Percentiles rank a stretch among this genome's conserved stretches.
Evolutionary conservation across 1,140 invertebrate species (phyloP).

Genomic region (Lordiphosa clarofinis): DNA sequence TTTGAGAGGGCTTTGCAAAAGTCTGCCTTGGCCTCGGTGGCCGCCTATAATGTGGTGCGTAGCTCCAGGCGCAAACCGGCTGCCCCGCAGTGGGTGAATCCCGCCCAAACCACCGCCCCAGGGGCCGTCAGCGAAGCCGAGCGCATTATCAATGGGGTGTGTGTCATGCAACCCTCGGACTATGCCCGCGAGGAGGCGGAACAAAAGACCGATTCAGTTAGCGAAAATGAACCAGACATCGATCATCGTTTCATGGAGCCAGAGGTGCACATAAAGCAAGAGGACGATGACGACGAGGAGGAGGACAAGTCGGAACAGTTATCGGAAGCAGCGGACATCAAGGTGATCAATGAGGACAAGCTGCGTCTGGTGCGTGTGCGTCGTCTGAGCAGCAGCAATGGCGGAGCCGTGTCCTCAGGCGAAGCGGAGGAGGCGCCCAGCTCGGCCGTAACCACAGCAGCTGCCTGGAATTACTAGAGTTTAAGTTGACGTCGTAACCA

Average conservation of each 20-base stretch:
- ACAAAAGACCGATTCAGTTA: conserved; percentile 81
- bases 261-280: conserved; percentile 73
- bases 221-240: conserved; percentile 61
- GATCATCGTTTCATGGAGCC: conserved; percentile 73
- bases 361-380: conserved; percentile 68
- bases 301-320: conserved; percentile 54
- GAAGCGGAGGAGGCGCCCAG: conserved; percentile 13
- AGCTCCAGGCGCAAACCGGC: conserved; percentile 90
- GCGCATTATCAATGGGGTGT: conserved; percentile 94
- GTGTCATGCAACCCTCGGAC: conserved; percentile 87
- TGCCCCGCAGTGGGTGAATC: conserved; percentile 98
- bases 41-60: conserved; percentile 60
- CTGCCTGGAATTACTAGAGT: conserved; percentile 61
- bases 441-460: conserved; percentile 8
- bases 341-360: conserved; percentile 72
- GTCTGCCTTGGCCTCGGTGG: conserved; percentile 65
- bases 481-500: not conserved
- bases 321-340: conserved; percentile 3
- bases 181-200: conserved; percentile 94
- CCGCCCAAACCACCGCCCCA: conserved; percentile 79
- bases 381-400: conserved; percentile 58
- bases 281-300: conserved; percentile 69
- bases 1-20: conserved; percentile 65
- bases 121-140: conserved; percentile 82
- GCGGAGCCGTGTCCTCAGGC: conserved; percentile 22